These are phyloP conservation scores for Dione vanillae DNA, from an alignment of 2,888 invertebrate species.

Conservation along the genomic window DNA sequence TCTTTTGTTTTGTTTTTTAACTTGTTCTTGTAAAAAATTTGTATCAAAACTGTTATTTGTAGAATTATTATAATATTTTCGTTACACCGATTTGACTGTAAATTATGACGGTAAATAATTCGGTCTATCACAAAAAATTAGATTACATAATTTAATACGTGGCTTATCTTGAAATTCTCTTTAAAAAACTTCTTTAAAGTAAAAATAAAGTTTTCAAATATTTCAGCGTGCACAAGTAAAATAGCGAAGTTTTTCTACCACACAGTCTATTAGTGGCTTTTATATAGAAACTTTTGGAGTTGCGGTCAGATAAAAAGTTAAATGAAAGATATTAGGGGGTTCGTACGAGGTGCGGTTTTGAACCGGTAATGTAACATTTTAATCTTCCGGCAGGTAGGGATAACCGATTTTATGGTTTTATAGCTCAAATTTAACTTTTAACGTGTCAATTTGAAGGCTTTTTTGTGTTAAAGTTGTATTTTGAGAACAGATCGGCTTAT, in stretches of 20 bases:
- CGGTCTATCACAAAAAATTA: background rate
- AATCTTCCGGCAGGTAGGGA: slow-evolving; percentile 12
- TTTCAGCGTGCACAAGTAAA: slow-evolving; percentile 32
- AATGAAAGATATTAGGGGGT: slow-evolving; percentile 59
- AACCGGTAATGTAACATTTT: slow-evolving; percentile 39
- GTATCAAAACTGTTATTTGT: no score
- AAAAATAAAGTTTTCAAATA: slow-evolving; percentile 23
- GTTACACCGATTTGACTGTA: no score
- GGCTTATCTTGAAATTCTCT: background rate
- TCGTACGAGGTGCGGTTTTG: slow-evolving; percentile 44
- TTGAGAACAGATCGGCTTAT: background rate
- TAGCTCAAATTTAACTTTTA: background rate
- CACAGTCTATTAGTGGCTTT: slow-evolving; percentile 75
- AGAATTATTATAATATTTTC: no score
- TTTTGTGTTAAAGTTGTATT: background rate
- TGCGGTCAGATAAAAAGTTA: slow-evolving; percentile 65
- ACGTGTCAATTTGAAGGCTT: background rate
- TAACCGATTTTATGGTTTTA: slow-evolving; percentile 16
- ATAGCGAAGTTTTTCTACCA: slow-evolving; percentile 63
- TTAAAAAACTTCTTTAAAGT: background rate
- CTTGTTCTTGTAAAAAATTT: no score
- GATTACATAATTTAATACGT: background rate
- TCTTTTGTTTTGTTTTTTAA: no score
- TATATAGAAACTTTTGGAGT: slow-evolving; percentile 62
- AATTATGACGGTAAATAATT: no score